Percentiles rank a stretch among this genome's conserved stretches.
Conservation (phyloP, 2,888 invertebrate species). For the Lithodes maja region DNA sequence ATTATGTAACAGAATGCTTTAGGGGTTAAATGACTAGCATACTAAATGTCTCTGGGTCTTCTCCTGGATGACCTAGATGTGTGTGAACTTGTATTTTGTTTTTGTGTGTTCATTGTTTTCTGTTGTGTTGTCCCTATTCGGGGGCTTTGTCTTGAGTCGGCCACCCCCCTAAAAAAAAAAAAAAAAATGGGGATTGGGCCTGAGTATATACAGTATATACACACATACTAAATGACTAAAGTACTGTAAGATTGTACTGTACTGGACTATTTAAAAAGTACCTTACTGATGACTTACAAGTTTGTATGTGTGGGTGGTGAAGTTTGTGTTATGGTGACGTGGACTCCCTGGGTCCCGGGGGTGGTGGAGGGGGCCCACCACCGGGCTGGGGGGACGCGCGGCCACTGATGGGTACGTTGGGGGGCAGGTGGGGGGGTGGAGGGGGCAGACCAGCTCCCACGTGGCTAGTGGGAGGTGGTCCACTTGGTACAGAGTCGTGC, state of each 20-base stretch:
- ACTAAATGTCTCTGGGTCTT: no score
- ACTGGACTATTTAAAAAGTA: neutral
- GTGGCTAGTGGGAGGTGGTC: slow-evolving; percentile 56
- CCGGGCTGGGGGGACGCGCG: slow-evolving; percentile 56
- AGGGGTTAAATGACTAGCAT: no score
- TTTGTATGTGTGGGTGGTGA: neutral
- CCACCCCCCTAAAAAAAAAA: no score
- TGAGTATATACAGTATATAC: no score
- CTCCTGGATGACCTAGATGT: no score
- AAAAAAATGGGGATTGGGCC: no score
- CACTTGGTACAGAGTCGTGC: slow-evolving; percentile 60
- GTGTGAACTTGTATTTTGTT: no score
- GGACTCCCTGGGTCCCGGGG: slow-evolving; percentile 57
- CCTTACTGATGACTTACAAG: neutral
- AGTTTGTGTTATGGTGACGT: slow-evolving; percentile 63
- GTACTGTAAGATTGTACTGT: neutral
- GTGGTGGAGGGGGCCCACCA: slow-evolving; percentile 39
- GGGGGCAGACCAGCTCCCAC: slow-evolving; percentile 54
- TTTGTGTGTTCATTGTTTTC: no score
- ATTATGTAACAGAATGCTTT: no score
- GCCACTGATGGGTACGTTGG: slow-evolving; percentile 59
- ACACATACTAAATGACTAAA: no score
- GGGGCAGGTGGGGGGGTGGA: slow-evolving; percentile 59
- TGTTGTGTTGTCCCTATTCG: no score
- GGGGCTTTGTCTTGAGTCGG: no score